Evolutionary conservation across 2,888 invertebrate genomes (phyloP).

Genomic region (Psylliodes chrysocephalus): DNA sequence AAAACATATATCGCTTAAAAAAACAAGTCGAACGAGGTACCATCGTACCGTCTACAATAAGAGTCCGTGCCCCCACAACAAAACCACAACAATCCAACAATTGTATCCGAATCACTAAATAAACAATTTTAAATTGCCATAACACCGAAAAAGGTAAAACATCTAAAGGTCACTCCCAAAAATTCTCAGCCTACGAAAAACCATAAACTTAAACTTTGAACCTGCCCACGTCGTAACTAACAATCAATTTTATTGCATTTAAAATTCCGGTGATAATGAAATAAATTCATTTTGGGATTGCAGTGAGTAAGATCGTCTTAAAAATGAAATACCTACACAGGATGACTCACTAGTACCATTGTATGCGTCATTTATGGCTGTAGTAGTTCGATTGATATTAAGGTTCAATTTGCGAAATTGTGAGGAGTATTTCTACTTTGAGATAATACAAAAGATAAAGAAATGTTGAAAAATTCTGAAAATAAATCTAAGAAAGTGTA

Average conservation of each 20-base stretch:
- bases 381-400: too few relatives aligned
- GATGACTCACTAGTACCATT: too few relatives aligned
- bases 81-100: constrained; percentile 5
- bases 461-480: too few relatives aligned
- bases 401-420: too few relatives aligned
- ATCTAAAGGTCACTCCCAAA: constrained; percentile 24
- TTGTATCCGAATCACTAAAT: constrained; percentile 21
- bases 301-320: too few relatives aligned
- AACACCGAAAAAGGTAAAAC: constrained; percentile 12
- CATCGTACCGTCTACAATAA: background rate
- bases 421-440: too few relatives aligned
- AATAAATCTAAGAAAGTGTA: too few relatives aligned
- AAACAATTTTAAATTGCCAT: constrained; percentile 27
- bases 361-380: too few relatives aligned
- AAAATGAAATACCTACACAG: too few relatives aligned
- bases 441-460: too few relatives aligned
- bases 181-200: constrained; percentile 19
- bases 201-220: constrained; percentile 10
- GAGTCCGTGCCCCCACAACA: constrained; percentile 4
- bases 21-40: background rate
- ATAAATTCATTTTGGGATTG: background rate
- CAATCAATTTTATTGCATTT: constrained; percentile 6
- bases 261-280: constrained; percentile 13
- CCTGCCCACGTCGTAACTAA: constrained; percentile 4
- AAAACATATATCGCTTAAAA: constrained; percentile 1